These are phyloP conservation scores for Chydorus sphaericus DNA, from an alignment of 2,888 invertebrate genomes.

Conservation along the genomic window DNA sequence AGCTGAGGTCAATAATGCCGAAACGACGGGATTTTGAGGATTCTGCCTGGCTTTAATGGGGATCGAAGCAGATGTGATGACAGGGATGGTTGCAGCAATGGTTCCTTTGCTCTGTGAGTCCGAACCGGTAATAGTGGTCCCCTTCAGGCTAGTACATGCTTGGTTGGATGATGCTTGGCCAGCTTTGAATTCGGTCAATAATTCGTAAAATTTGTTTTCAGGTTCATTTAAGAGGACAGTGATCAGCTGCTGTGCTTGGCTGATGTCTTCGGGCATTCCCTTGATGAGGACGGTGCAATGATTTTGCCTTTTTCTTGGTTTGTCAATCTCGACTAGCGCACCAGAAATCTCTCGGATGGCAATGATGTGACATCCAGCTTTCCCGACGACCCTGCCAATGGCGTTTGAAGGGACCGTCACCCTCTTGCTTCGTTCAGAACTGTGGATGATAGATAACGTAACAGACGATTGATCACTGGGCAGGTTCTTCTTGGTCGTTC, in stretches of 20 bases:
- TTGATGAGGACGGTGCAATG: constrained; percentile 91
- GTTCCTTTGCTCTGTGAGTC: no score
- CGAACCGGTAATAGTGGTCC: no score
- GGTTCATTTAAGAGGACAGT: constrained; percentile 87
- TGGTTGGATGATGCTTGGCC: no score
- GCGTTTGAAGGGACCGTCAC: constrained; percentile 90
- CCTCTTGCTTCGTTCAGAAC: constrained; percentile 46
- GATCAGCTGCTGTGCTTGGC: constrained; percentile 81
- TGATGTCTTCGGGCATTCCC: constrained; percentile 79
- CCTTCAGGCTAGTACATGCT: no score
- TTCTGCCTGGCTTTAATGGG: no score
- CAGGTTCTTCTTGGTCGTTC: background rate
- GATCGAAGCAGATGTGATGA: no score
- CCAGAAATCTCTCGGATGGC: constrained; percentile 92
- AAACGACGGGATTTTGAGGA: no score
- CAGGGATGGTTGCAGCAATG: no score
- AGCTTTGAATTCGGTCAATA: constrained; percentile 55
- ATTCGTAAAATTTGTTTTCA: constrained; percentile 72
- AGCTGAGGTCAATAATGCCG: no score
- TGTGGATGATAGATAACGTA: constrained; percentile 3
- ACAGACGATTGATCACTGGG: background rate
- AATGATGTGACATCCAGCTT: constrained; percentile 95
- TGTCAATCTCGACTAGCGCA: constrained; percentile 96
- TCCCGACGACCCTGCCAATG: constrained; percentile 91
- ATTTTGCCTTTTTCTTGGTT: constrained; percentile 67